These are phyloP conservation scores for Stomatorhinus walkeri DNA, from an alignment of 2,797 vertebrate species.

Conservation along the genomic window DNA sequence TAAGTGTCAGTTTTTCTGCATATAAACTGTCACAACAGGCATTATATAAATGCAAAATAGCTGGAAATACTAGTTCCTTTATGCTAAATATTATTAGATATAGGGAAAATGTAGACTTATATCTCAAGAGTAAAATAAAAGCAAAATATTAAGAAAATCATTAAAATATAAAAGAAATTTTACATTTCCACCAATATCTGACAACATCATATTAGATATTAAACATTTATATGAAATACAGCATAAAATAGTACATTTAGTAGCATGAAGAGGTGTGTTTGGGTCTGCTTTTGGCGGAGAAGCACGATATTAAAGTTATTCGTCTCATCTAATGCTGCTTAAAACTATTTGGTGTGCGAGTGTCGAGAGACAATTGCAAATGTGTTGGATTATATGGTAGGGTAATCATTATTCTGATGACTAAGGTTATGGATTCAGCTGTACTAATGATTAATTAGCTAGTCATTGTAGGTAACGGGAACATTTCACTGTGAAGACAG, in stretches of 20 bases:
- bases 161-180: not conserved
- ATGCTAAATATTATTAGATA: not conserved
- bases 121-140: not conserved
- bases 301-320: not conserved
- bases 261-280: not conserved
- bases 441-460: not conserved
- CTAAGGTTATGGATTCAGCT: not conserved
- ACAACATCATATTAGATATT: slow-evolving; percentile 1
- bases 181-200: not conserved
- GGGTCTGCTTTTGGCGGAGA: not conserved
- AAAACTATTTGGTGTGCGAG: not conserved
- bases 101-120: not conserved
- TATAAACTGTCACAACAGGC: not conserved
- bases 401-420: not conserved
- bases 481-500: not conserved
- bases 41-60: not conserved
- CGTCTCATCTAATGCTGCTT: not conserved
- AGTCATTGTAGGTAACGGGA: not conserved
- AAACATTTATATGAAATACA: not conserved
- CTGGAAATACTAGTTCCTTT: not conserved
- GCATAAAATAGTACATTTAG: not conserved
- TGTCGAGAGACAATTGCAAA: not conserved
- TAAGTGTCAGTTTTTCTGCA: not conserved
- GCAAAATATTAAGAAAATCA: not conserved
- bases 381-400: not conserved